Conservation (phyloP, 1,140 invertebrate genomes). For the Drosophila lacertosa region DNA sequence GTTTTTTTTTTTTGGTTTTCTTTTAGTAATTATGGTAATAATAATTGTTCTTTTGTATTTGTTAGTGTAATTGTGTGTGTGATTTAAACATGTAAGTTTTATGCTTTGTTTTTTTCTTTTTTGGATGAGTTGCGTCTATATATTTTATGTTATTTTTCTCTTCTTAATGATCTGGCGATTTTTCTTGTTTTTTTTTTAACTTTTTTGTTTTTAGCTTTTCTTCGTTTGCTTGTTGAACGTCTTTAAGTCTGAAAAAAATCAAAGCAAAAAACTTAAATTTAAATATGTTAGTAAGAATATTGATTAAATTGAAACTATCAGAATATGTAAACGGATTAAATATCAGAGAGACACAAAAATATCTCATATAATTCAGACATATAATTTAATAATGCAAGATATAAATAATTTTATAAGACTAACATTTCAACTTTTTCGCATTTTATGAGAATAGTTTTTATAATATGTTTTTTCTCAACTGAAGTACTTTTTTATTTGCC, state of each 20-base stretch:
- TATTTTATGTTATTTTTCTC: constrained; percentile 22
- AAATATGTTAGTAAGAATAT: too few relatives aligned
- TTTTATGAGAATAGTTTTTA: too few relatives aligned
- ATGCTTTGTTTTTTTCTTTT: constrained; percentile 39
- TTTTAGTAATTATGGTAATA: constrained; percentile 49
- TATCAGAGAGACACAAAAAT: too few relatives aligned
- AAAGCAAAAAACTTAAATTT: not conserved
- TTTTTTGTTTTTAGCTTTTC: constrained; percentile 29
- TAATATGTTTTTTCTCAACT: too few relatives aligned
- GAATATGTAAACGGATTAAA: too few relatives aligned
- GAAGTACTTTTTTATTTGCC: not conserved
- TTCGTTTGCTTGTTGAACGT: constrained; percentile 39
- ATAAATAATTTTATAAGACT: too few relatives aligned
- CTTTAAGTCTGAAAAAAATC: constrained; percentile 43
- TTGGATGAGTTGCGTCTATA: constrained; percentile 46
- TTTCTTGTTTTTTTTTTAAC: constrained; percentile 20
- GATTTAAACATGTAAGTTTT: constrained; percentile 55
- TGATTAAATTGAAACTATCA: too few relatives aligned
- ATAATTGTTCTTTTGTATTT: constrained; percentile 48
- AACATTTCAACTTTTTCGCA: too few relatives aligned
- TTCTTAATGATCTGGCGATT: constrained; percentile 16
- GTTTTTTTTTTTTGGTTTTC: constrained; percentile 40
- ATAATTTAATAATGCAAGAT: too few relatives aligned
- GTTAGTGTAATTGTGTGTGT: constrained; percentile 23
- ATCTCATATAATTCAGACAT: too few relatives aligned